Evolutionary conservation across 2,888 invertebrate genomes (phyloP), one percentile per base, ranked within the genome.

Genomic region (Dryobotodes eremita): DNA sequence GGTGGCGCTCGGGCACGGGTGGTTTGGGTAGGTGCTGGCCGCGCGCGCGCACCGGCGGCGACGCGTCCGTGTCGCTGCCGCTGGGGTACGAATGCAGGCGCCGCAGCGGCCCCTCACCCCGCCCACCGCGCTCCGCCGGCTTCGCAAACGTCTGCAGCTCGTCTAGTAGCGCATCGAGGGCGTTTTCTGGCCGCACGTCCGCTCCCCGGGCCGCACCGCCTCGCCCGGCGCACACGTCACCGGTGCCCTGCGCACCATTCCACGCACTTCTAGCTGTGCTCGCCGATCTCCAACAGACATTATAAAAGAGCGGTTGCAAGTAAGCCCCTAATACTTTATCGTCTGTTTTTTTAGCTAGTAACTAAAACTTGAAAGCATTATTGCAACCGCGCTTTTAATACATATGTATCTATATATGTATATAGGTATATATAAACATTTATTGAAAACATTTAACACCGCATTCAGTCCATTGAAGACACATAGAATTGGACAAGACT

Each of bases 101-200:
- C 26, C 98, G 97, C 88, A 98, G 96, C 26, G 98, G 97, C 23
- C 97, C 97, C 65, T 97, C 95, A 55, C 90, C 91, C 68, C 93
- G 90, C 71, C 82, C 90, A 80, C 91, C 90, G 73, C 92, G 91
- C 87, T 91, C 91, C 79, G 92, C 86, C 72, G 98, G 98, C 94
- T 98, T 98, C 76, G 98, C 98, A 95, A 99, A 99, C 55, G 99
- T 99, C 96, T 99, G 98, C 87, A 99, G 97, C 95, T 99, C 99
- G 95, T 99, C 99, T 98, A 99, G 97, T 98, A 99, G 96, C 98
- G 98, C 98, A 98, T 99, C 99, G 98, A 99, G 98, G 98, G 99
- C 98, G 98, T 99, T 99, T 98, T 99, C 99, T 97, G 98, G 97
- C 97, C 98, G 98, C 97, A 94, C 82, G 82, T 95, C 96, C 88